Evolutionary conservation across 1,140 invertebrate species (phyloP).

Genomic region (Gryllus bimaculatus): DNA sequence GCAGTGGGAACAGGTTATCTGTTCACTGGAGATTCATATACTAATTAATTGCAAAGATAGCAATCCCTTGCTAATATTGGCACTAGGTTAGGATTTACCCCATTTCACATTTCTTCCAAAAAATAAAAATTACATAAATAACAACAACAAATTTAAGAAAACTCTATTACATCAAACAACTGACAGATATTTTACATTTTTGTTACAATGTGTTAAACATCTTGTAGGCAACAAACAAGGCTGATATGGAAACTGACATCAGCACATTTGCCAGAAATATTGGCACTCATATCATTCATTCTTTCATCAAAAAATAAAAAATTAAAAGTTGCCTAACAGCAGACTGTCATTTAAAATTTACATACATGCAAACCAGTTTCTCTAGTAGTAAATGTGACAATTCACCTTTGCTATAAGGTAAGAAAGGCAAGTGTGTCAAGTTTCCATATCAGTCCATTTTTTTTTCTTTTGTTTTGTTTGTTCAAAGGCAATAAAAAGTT

Average conservation of each 20-base stretch:
- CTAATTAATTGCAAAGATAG: background rate
- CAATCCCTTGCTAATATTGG: background rate
- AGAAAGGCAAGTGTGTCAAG: background rate
- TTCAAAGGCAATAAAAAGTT: background rate
- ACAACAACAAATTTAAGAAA: background rate
- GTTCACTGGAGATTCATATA: too few species aligned
- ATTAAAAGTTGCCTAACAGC: background rate
- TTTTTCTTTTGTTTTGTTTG: background rate
- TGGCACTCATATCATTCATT: background rate
- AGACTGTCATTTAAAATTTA: too few species aligned
- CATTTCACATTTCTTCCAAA: background rate
- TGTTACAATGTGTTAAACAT: background rate
- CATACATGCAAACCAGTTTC: background rate
- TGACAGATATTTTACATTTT: background rate
- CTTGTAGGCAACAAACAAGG: background rate
- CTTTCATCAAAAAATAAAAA: background rate
- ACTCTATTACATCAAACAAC: background rate
- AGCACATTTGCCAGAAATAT: background rate
- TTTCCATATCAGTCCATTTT: background rate
- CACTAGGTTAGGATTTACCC: background rate
- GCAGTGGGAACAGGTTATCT: too few species aligned
- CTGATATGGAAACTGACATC: background rate
- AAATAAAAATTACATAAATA: background rate
- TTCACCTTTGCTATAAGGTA: background rate
- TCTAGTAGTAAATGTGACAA: background rate